These are phyloP conservation scores for Papilio dardanus DNA, from an alignment of 1,140 invertebrate genomes.

Conservation along the genomic window DNA sequence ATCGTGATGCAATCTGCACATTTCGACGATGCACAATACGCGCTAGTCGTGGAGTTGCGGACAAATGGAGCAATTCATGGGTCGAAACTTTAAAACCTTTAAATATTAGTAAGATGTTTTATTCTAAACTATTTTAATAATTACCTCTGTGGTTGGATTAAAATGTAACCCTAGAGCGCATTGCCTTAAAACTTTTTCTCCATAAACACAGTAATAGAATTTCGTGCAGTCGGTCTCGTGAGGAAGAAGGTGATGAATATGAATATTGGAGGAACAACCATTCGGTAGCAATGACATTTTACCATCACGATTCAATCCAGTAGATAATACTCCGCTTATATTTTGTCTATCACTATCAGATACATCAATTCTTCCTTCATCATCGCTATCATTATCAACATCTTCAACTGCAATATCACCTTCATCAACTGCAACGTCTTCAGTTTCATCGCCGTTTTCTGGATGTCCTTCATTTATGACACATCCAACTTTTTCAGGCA, in stretches of 20 bases:
- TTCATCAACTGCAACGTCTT: not conserved
- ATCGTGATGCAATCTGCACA: too few species aligned
- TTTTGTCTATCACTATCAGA: not conserved
- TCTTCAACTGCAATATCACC: not conserved
- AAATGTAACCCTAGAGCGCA: conserved; percentile 45
- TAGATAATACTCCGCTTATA: too few species aligned
- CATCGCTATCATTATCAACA: not conserved
- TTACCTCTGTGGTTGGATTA: conserved; percentile 41
- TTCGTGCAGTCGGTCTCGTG: conserved; percentile 49
- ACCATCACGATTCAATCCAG: not conserved
- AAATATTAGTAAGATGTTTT: too few species aligned
- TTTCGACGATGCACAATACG: too few species aligned
- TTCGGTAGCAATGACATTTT: conserved; percentile 34
- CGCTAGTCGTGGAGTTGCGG: too few species aligned
- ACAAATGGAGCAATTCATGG: too few species aligned
- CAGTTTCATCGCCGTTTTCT: not conserved
- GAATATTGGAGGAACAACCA: conserved; percentile 50
- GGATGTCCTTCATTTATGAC: not conserved
- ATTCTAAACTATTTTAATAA: not conserved
- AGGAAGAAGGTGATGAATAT: conserved; percentile 47
- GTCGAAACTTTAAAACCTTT: too few species aligned
- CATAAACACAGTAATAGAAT: conserved; percentile 56
- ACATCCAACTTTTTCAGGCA: conserved; percentile 32
- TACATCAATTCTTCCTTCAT: not conserved
- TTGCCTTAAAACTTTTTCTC: conserved; percentile 44